Percentiles rank a stretch among this genome's conserved stretches.
phyloP scores from a whole-genome alignment of 2,888 invertebrate genomes.

The Stenolophus ochropezus region DNA sequence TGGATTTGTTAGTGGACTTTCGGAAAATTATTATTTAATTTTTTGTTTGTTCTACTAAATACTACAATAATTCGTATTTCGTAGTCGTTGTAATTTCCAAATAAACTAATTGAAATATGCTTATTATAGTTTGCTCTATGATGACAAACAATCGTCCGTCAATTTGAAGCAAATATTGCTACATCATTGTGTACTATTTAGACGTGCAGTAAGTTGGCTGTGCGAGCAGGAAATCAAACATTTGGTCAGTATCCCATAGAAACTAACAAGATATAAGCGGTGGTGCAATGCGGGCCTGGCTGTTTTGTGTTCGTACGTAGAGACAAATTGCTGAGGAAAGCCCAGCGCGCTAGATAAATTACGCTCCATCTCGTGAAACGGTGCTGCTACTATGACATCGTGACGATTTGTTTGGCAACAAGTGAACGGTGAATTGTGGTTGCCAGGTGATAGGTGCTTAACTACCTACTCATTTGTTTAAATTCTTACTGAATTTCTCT shows the following conservation, averaged over 20 bases:
- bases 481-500: background rate
- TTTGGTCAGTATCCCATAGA: background rate
- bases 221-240: background rate
- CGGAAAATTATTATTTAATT: too few species aligned
- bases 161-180: background rate
- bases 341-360: slow-evolving; percentile 29
- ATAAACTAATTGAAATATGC: background rate
- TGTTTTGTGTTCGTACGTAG: background rate
- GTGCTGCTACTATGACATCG: slow-evolving; percentile 29
- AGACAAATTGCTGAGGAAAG: slow-evolving; percentile 12
- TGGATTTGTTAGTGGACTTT: too few species aligned
- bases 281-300: background rate
- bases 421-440: slow-evolving; percentile 36
- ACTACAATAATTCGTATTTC: too few species aligned
- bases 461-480: slow-evolving; percentile 16
- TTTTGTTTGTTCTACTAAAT: too few species aligned
- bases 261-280: background rate
- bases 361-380: slow-evolving; percentile 20
- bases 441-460: background rate
- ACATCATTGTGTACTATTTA: background rate
- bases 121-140: background rate
- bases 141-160: background rate
- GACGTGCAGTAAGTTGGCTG: background rate
- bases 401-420: slow-evolving; percentile 45
- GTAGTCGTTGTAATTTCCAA: too few species aligned